Evolutionary conservation across 30 jellyfish, hydroid and myxozoan genomes (phyloP).

Genomic region (Hydractinia symbiolongicarpus): DNA sequence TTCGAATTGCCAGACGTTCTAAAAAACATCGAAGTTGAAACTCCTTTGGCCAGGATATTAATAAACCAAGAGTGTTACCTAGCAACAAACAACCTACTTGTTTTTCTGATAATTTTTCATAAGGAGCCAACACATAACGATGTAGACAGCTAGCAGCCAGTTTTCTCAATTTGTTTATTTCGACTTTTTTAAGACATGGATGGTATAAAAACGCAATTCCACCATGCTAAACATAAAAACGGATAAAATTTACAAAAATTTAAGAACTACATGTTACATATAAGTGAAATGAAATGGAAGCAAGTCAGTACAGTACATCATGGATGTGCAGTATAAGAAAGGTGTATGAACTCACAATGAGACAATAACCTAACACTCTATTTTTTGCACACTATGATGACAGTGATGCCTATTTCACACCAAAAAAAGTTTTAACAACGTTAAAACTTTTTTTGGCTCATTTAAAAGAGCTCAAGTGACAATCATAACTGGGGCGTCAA

Average conservation of each 20-base stretch:
- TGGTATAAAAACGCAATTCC: constrained; percentile 80
- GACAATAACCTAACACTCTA: too few species aligned
- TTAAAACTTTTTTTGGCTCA: too few species aligned
- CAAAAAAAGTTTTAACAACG: too few species aligned
- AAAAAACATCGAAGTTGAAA: too few species aligned
- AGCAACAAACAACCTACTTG: constrained; percentile 37
- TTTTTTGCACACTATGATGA: too few species aligned
- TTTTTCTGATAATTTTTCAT: constrained; percentile 33
- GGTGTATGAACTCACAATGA: too few species aligned
- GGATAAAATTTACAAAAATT: neutral
- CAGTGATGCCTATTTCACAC: too few species aligned
- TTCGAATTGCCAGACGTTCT: too few species aligned
- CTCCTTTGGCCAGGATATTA: neutral
- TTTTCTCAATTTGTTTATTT: constrained; percentile 27
- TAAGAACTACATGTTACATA: neutral
- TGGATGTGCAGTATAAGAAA: too few species aligned
- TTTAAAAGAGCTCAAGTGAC: too few species aligned
- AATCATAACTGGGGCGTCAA: too few species aligned
- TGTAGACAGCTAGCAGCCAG: constrained; percentile 55
- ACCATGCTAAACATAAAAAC: constrained; percentile 53
- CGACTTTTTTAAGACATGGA: constrained; percentile 48
- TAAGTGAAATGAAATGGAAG: neutral
- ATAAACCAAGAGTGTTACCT: neutral
- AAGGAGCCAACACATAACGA: constrained; percentile 65
- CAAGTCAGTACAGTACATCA: neutral